These are phyloP conservation scores for Nannoperca australis DNA, from an alignment of 2,797 vertebrate species.

Conservation along the genomic window DNA sequence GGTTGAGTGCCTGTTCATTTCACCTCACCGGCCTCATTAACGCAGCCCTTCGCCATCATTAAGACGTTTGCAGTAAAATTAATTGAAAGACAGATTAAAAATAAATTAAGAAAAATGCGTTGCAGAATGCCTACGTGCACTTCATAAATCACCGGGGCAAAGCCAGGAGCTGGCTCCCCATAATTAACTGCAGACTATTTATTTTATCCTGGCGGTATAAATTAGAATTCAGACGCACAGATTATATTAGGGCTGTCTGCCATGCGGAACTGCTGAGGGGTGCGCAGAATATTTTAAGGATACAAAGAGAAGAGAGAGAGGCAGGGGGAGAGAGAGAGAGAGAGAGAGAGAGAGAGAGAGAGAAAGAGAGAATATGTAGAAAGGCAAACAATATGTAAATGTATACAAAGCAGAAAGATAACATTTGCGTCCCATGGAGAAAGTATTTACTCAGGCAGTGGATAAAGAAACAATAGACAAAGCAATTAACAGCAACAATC, in stretches of 20 bases:
- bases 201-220: constrained; percentile 98
- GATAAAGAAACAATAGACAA: constrained; percentile 66
- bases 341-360: constrained; percentile 24
- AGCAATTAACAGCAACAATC: constrained; percentile 71
- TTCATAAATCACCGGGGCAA: constrained; percentile 96
- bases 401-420: constrained; percentile 77
- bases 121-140: constrained; percentile 90
- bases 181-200: constrained; percentile 99
- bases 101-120: constrained; percentile 99
- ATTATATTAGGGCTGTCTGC: constrained; percentile 98
- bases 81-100: constrained; percentile 99
- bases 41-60: constrained; percentile 93
- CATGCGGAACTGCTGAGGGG: constrained; percentile 94
- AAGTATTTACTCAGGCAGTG: constrained; percentile 70
- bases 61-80: constrained; percentile 97
- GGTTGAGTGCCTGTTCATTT: constrained; percentile 64
- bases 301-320: constrained; percentile 75
- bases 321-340: too few species aligned
- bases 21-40: constrained; percentile 89
- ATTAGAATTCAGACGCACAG: constrained; percentile 98
- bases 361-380: constrained; percentile 61
- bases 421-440: constrained; percentile 68
- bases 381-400: constrained; percentile 80
- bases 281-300: constrained; percentile 96
- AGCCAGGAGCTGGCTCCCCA: constrained; percentile 91